Evolutionary conservation across 2,113 vertebrate genomes (phyloP), one percentile per base, ranked within the genome.

Genomic region (Phylloscopus trochilus): DNA sequence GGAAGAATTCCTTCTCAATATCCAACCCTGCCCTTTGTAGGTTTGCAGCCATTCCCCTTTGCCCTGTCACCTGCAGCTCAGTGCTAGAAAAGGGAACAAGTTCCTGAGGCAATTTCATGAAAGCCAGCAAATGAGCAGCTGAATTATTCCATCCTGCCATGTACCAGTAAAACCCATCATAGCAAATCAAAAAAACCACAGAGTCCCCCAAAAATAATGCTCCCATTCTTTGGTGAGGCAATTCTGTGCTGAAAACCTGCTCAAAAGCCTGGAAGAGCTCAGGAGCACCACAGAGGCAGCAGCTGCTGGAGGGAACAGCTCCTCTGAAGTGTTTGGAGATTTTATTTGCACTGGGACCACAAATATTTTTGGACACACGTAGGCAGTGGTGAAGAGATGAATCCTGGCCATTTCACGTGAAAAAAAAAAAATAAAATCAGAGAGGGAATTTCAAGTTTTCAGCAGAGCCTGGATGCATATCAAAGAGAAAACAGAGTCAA

Each of bases 341-440:
- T 63, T 60, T 13, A 41, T 82, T 67, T 70, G 66, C 66, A 28
- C 31, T 28, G 37, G 43, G 46, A 69, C n/a, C 41, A 44, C 14
- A 58, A 83, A 41, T 70, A 51, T 37, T 72, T 87, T 22, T 64
- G 44, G 33, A 51, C 6, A 15, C 46, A 62, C 0, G 1, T 24
- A 18, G 35, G 66, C 30, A 60, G 49, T 0, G 0, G 39, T 46
- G 56, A 46, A 24, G 18, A 1, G 9, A 15, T 9, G 8, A 27
- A 53, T 44, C 72, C 41, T 33, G 53, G 33, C 35, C 26, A 35
- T 52, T 79, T 52, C 5, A 7, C 0, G 2, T 64, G 67, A 28
- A 15, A 49, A 73, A 14, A 15, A 41, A 17, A 39, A 37, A 37
- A 56, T 13, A 73, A 41, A 41, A 6, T 14, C 3, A 66, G 41